phyloP scores from a whole-genome alignment of 2,113 vertebrate genomes.

The Indri indri region DNA sequence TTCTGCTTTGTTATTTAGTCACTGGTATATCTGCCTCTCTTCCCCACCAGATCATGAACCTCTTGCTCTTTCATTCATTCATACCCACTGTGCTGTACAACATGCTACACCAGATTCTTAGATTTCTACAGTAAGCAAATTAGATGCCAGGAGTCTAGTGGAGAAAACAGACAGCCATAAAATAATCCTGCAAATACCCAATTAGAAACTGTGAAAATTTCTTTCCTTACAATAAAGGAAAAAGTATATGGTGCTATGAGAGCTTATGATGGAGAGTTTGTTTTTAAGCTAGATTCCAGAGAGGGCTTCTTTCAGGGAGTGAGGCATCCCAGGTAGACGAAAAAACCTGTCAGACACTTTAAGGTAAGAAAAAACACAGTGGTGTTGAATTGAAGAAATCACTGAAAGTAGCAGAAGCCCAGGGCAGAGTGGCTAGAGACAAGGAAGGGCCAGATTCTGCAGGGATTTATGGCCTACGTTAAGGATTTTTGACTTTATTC shows the following conservation, averaged over 20 bases:
- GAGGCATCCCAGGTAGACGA: neutral
- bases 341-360: neutral
- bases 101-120: neutral
- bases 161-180: neutral
- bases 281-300: neutral
- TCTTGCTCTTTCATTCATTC: neutral
- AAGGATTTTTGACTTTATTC: neutral
- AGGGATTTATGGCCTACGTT: neutral
- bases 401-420: neutral
- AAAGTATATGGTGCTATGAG: neutral
- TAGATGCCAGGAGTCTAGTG: neutral
- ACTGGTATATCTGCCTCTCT: neutral
- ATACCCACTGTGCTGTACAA: neutral
- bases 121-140: neutral
- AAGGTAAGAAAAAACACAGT: neutral
- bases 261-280: neutral
- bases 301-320: neutral
- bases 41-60: neutral
- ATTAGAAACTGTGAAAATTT: neutral
- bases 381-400: neutral
- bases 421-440: neutral
- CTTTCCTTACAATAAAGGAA: neutral
- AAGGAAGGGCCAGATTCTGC: neutral
- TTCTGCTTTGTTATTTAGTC: neutral
- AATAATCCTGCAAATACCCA: neutral